phyloP scores from a whole-genome alignment of 2,113 vertebrate species.

The Cisticola juncidis region DNA sequence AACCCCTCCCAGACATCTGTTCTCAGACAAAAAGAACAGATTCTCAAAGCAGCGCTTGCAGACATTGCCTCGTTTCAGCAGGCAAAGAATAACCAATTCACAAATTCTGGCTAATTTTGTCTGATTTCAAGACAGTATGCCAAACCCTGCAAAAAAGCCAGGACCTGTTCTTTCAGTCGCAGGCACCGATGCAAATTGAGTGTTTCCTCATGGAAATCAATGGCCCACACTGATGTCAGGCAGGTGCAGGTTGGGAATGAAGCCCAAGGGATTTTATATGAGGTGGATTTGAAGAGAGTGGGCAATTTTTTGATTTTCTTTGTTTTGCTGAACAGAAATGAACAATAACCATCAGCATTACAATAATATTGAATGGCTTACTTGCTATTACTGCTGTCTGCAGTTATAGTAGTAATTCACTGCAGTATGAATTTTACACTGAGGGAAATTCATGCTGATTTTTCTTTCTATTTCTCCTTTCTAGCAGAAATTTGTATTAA shows the following conservation, averaged over 20 bases:
- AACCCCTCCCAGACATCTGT: conserved; percentile 93
- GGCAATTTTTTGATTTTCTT: conserved; percentile 27
- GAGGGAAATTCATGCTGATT: not conserved
- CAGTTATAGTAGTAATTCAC: not conserved
- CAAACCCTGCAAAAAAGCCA: conserved; percentile 36
- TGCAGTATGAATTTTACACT: not conserved
- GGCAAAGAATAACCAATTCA: conserved; percentile 61
- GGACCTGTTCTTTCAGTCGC: not conserved
- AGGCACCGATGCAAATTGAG: not conserved
- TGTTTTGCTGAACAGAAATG: conserved; percentile 18
- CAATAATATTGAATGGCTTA: not conserved
- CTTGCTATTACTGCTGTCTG: not conserved
- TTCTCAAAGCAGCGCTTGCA: conserved; percentile 53
- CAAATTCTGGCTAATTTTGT: conserved; percentile 67
- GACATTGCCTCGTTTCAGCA: conserved; percentile 47
- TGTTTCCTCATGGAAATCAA: conserved; percentile 14
- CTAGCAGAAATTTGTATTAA: not conserved
- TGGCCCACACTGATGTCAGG: not conserved
- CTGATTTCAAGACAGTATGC: conserved; percentile 47
- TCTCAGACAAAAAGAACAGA: conserved; percentile 77
- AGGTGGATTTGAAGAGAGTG: not conserved
- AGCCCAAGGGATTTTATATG: not conserved
- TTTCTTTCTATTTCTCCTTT: not conserved
- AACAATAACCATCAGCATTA: conserved; percentile 32
- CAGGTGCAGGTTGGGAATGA: conserved; percentile 26